These are phyloP conservation scores for Drosophila lacertosa DNA, from an alignment of 1,140 invertebrate genomes.

Conservation along the genomic window DNA sequence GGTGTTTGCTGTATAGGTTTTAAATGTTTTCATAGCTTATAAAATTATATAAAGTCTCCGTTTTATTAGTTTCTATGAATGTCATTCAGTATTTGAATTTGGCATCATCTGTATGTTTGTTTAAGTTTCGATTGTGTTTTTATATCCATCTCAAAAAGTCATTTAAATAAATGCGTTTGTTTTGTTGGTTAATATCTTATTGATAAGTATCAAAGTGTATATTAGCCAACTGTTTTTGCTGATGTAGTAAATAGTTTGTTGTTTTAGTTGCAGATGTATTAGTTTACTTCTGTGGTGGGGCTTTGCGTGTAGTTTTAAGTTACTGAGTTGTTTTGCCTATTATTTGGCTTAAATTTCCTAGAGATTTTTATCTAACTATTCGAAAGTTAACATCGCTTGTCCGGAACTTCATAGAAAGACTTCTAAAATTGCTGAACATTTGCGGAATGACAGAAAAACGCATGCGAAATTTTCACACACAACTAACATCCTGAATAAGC, in stretches of 20 bases:
- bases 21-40: slow-evolving; percentile 27
- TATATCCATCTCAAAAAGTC: slow-evolving; percentile 68
- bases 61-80: slow-evolving; percentile 23
- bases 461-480: slow-evolving; percentile 51
- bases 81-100: slow-evolving; percentile 36
- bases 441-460: slow-evolving; percentile 67
- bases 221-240: slow-evolving; percentile 25
- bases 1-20: neutral
- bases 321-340: slow-evolving; percentile 36
- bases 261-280: slow-evolving; percentile 46
- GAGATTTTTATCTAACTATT: slow-evolving; percentile 56
- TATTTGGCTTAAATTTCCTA: slow-evolving; percentile 44
- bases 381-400: slow-evolving; percentile 27
- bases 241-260: slow-evolving; percentile 64
- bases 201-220: slow-evolving; percentile 54
- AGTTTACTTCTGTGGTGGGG: slow-evolving; percentile 52
- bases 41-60: slow-evolving; percentile 47
- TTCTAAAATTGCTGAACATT: slow-evolving; percentile 48
- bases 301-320: slow-evolving; percentile 28
- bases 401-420: slow-evolving; percentile 29
- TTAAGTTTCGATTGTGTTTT: slow-evolving; percentile 30
- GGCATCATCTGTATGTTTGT: slow-evolving; percentile 7
- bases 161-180: slow-evolving; percentile 81
- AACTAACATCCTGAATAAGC: slow-evolving; percentile 17
- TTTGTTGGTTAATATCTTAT: slow-evolving; percentile 65